Evolutionary conservation across 2,797 vertebrate genomes (phyloP).

Genomic region (Eulemur albifrons): DNA sequence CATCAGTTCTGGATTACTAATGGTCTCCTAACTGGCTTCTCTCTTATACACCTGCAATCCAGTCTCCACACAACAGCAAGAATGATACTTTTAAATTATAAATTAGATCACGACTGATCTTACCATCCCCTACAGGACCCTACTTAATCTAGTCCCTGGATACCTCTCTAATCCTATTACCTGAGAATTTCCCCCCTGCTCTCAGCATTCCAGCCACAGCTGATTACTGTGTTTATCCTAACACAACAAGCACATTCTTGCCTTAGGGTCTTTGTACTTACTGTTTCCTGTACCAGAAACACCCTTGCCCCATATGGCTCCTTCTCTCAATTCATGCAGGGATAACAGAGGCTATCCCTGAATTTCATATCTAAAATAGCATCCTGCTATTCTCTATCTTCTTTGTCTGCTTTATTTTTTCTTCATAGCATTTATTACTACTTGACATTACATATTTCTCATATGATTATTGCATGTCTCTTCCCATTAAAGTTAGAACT

Average conservation of each 20-base stretch:
- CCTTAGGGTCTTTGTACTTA: background rate
- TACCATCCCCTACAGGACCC: background rate
- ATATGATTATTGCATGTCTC: conserved; percentile 1
- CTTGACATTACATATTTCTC: conserved; percentile 9
- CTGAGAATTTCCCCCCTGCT: background rate
- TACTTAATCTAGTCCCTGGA: background rate
- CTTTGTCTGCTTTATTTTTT: background rate
- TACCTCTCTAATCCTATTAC: background rate
- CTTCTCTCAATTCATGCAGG: background rate
- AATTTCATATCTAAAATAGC: background rate
- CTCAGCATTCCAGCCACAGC: background rate
- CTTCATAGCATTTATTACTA: background rate
- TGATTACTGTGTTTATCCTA: background rate
- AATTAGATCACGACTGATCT: background rate
- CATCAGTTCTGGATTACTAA: background rate
- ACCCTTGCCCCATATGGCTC: background rate
- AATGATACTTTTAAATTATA: background rate
- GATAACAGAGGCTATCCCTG: background rate
- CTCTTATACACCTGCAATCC: background rate
- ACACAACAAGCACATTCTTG: background rate
- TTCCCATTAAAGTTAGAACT: conserved; percentile 22
- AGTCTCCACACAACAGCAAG: background rate
- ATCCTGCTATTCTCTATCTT: background rate
- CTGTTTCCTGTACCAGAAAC: background rate
- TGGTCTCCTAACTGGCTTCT: background rate